Evolutionary conservation across 2,888 invertebrate species (phyloP), one percentile per base, ranked within the genome.

Genomic region (Ichneumoninae sp.): DNA sequence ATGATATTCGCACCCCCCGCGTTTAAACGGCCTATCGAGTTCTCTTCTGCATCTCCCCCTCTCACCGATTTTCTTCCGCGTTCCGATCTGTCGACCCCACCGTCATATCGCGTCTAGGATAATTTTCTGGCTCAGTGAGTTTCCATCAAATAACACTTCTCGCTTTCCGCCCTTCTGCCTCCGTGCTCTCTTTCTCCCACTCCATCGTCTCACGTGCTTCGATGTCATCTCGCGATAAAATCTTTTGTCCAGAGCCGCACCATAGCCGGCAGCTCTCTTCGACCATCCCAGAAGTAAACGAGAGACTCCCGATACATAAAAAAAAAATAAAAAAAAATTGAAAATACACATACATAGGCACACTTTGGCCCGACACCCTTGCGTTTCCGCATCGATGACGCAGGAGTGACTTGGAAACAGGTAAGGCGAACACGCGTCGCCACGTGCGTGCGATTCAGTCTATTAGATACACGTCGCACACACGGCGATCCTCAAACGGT

Each of bases 101-200:
- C 71, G 69, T 82, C 66, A 69, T 82, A 70, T 69, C 78, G 50
- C 72, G 79, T 84, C 75, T 52, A 66, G 77, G 80, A 88, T 89
- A 85, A 90, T 90, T 90, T 91, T 91, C 90, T 90, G 72, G 87
- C 80, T 86, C 90, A 88, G 71, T 88, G 90, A 86, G 26, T 89
- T 88, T 88, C 88, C 87, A 91, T 91, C 90, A 87, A 91, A 91
- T 90, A 89, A 89, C 89, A 90, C 91, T 88, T 89, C 86, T 83
- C 62, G 65, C 74, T 71, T 82, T 68, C 69, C 75, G 47, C 79
- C 50, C 69, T 54, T 60, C 36, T 76, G 81, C 76, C 52, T 16
- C 16, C 65, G 36, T 68, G 69, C 79, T n/a, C 62, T 26, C 54
- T 57, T 50, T 69, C n/a, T 66, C 62, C 60, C 66, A 50, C 50